A percentile compares a stretch with the other conserved stretches of the same genome.
Conservation (phyloP, 2,797 vertebrate genomes). For the Xenops minutus region DNA sequence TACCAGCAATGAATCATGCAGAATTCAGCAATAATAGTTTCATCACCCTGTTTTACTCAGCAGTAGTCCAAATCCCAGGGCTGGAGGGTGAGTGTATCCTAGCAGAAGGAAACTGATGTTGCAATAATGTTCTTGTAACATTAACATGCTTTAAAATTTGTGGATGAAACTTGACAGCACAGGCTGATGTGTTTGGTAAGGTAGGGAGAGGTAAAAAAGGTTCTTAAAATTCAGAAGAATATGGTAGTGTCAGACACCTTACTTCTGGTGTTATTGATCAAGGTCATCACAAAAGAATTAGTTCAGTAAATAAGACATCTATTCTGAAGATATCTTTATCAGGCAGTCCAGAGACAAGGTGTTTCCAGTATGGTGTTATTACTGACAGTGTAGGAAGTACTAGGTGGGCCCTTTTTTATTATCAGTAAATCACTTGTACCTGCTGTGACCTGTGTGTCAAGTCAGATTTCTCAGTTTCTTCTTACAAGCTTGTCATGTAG, state of each 20-base stretch:
- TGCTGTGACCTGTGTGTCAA: background rate
- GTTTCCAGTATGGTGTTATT: background rate
- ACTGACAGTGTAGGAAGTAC: background rate
- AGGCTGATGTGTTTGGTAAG: background rate
- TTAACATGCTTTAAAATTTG: background rate
- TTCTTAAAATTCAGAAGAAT: slow-evolving; percentile 18
- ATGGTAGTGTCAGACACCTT: background rate
- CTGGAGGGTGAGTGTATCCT: background rate
- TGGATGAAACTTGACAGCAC: background rate
- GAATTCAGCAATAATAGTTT: slow-evolving; percentile 39
- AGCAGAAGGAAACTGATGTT: slow-evolving; percentile 3
- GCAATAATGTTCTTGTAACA: background rate
- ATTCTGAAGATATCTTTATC: slow-evolving; percentile 2
- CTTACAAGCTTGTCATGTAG: background rate
- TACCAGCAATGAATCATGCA: slow-evolving; percentile 22
- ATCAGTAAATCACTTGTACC: background rate
- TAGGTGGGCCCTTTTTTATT: background rate
- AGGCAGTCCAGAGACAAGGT: background rate
- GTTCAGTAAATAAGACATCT: slow-evolving; percentile 19
- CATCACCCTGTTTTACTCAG: slow-evolving; percentile 24
- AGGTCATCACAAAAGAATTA: slow-evolving; percentile 26
- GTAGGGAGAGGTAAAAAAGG: background rate
- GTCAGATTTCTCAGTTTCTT: background rate
- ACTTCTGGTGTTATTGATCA: slow-evolving; percentile 15
- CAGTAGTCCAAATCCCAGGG: background rate